Evolutionary conservation across 2,888 invertebrate species (phyloP).

Genomic region (Fragum fragum): DNA sequence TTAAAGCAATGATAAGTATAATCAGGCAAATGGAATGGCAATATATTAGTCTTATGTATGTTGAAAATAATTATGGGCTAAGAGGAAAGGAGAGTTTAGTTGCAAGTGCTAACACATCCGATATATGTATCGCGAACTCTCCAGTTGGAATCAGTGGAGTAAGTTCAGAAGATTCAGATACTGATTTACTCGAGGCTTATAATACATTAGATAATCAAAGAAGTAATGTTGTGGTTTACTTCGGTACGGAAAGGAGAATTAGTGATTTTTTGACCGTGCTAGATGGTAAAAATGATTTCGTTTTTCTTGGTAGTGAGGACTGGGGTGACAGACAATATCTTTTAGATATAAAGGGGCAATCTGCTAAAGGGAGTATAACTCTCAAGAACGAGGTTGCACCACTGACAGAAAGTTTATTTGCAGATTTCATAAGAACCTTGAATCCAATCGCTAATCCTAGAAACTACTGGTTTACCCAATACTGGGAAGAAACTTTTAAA

Average conservation of each 20-base stretch:
- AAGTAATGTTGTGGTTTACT: constrained; percentile 80
- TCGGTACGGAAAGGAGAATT: constrained; percentile 78
- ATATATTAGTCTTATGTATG: constrained; percentile 80
- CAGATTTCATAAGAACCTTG: constrained; percentile 43
- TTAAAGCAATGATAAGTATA: constrained; percentile 76
- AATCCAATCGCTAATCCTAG: constrained; percentile 53
- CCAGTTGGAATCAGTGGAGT: constrained; percentile 72
- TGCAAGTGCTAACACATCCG: constrained; percentile 63
- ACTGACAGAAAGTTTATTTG: constrained; percentile 48
- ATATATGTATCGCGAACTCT: constrained; percentile 76
- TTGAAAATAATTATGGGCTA: constrained; percentile 82
- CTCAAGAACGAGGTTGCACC: constrained; percentile 67
- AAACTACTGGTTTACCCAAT: constrained; percentile 81
- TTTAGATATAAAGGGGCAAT: constrained; percentile 60
- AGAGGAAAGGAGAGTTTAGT: constrained; percentile 78
- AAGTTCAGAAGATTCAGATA: constrained; percentile 47
- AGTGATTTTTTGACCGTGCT: constrained; percentile 70
- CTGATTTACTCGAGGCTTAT: constrained; percentile 56
- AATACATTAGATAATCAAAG: constrained; percentile 52
- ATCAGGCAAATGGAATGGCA: constrained; percentile 76
- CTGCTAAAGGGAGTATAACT: constrained; percentile 75
- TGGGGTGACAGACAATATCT: constrained; percentile 76
- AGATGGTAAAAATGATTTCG: constrained; percentile 63
- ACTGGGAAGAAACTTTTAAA: constrained; percentile 77
- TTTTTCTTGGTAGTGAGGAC: constrained; percentile 80